Percentiles rank a stretch among this genome's conserved stretches.
Evolutionary conservation across 1,140 invertebrate genomes (phyloP).

Genomic region (Archivesica marissinica): DNA sequence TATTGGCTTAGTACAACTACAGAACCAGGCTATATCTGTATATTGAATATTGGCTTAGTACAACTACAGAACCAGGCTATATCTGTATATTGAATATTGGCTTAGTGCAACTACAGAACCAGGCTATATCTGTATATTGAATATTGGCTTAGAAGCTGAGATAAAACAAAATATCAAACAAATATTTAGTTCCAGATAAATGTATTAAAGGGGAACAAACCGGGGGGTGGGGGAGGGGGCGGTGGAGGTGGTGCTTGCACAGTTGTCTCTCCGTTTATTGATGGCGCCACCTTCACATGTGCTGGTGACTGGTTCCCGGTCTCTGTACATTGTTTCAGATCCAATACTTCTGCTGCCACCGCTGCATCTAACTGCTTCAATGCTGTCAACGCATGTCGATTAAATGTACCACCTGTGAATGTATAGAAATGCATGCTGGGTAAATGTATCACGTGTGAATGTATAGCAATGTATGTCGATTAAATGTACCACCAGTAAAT

Average conservation of each 20-base stretch:
- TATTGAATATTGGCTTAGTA: too few species aligned
- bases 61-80: too few species aligned
- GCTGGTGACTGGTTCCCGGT: not conserved
- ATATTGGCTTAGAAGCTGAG: too few species aligned
- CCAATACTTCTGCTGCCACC: conserved; percentile 75
- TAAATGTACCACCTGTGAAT: conserved; percentile 73
- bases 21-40: too few species aligned
- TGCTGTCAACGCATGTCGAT: conserved; percentile 73
- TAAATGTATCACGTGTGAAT: too few species aligned
- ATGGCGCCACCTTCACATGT: not conserved
- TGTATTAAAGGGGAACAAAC: not conserved
- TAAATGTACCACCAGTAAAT: too few species aligned
- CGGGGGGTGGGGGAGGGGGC: conserved; percentile 72
- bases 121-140: too few species aligned
- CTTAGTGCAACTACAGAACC: too few species aligned
- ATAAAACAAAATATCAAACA: not conserved
- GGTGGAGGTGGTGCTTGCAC: conserved; percentile 68
- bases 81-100: too few species aligned
- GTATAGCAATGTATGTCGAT: too few species aligned
- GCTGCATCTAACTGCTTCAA: conserved; percentile 80
- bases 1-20: too few species aligned
- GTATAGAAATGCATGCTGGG: too few species aligned
- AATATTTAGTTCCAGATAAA: not conserved
- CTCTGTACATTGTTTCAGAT: conserved; percentile 56
- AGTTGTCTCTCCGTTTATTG: conserved; percentile 19